Base-by-base conservation (phyloP, 2,113 vertebrate genomes). In the Microtus pennsylvanicus region DNA sequence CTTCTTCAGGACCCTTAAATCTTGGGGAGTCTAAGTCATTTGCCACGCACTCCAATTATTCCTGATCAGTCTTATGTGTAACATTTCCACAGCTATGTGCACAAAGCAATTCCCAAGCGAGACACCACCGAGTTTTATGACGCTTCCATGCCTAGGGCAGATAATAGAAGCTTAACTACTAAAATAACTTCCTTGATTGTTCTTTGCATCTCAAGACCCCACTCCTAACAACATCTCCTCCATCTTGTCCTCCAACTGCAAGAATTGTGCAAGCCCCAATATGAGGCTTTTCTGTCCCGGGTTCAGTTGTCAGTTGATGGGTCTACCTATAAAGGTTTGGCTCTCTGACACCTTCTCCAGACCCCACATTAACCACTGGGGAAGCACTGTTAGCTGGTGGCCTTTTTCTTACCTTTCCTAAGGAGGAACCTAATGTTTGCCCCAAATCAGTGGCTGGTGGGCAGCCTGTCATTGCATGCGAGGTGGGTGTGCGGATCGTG, bases 131-230 rank as follows among this genome's bases (percentile, higher is more conserved):
- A 88, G 90, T 88, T 96, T 97, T 94, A 87, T 87, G 93, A 87
- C 24, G 92, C 81, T 47, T 92, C 22, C 63, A 22, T 47, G 92
- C 81, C 96, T 38, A 81, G 80, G 93, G 93, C 94, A 87, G 93
- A 82, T 96, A 80, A 82, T 14, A 86, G 89, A 93, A 96, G 93
- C 70, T 72, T 91, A 92, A 93, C 87, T 70, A 92, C 65, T 80
- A 63, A 96, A 81, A 93, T 69, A 90, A 85, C n/a, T 95, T 74
- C 47, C 91, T 86, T 86, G 92, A 92, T 96, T 74, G 74, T 89
- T 85, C 81, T 63, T 70, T 8, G 4, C 67, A 28, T 92, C 83
- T 96, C 89, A 93, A 89, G 87, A 89, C 50, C 63, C n/a, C 13
- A 67, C 50, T 89, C 69, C 74, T 89, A 90, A 80, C 55, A 89